Base-by-base conservation (phyloP, 2,797 vertebrate species). In the Staurois parvus region DNA sequence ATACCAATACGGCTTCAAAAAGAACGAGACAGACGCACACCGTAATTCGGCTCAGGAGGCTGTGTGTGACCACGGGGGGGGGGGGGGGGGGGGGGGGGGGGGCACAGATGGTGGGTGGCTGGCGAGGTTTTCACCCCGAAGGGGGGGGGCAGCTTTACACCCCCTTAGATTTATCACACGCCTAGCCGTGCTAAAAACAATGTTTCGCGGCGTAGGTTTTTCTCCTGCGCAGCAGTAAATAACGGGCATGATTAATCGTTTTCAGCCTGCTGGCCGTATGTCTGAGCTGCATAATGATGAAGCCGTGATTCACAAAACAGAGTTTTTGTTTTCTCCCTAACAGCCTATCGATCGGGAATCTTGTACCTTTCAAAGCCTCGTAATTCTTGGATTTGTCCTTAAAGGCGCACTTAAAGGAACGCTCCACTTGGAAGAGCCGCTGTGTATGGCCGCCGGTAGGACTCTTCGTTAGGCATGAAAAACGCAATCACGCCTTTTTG, bases 251-350 rank as follows among this genome's bases (percentile, higher is more conserved):
- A 80, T 80, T 80, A 56, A 80, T 80, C 12, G 78, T 69, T 12
- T 26, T 29, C 10, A 5, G 26, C 77, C 78, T 30, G 42, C 78
- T 42, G n/a, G 42, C 66, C 59, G 62, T 66, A 21, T 32, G 77
- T 69, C 45, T 80, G 67, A 32, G 78, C 29, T 7, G 78, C 67
- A 72, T 59, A 80, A 67, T 72, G 45, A 80, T 80, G 78, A 72
- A 66, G 42, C 67, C 34, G 67, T 28, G 78, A 34, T 28, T 64
- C 5, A 48, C 26, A n/a, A 48, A 69, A 52, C 26, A 30, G 56
- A n/a, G 19, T 62, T 62, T 59, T 37, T 37, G 19, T 62, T 62
- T 62, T 52, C 77, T 48, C 17, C 59, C 66, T 68, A 29, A 30
- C 40, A 3, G 48, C 13, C 10, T 26, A 37, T 56, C 66, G 21